These are phyloP conservation scores for Lepus europaeus DNA, from an alignment of 2,113 vertebrate genomes.

Conservation along the genomic window DNA sequence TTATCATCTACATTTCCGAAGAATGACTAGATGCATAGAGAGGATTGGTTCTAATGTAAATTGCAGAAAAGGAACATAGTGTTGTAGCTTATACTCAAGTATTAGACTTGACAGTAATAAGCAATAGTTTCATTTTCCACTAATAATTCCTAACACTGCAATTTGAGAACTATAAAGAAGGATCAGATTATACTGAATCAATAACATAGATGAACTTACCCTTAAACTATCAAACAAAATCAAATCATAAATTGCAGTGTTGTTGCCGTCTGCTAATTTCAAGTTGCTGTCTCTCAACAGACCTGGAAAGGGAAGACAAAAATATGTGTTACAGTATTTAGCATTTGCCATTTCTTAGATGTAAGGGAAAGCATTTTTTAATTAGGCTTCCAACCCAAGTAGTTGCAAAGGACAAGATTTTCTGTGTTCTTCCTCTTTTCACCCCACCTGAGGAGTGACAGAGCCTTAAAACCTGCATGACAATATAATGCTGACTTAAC, in stretches of 20 bases:
- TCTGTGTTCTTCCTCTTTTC: background rate
- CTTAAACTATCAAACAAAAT: background rate
- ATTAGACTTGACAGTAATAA: background rate
- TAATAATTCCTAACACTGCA: background rate
- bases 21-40: background rate
- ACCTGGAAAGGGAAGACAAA: background rate
- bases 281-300: background rate
- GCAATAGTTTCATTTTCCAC: background rate
- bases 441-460: background rate
- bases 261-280: background rate
- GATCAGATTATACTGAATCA: background rate
- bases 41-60: background rate
- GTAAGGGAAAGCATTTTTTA: conserved; percentile 8
- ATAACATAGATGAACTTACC: background rate
- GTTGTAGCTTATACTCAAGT: background rate
- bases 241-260: background rate
- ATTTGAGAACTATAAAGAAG: background rate
- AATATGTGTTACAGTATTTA: background rate
- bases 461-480: background rate
- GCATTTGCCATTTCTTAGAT: conserved; percentile 15
- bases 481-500: background rate
- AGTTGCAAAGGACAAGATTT: background rate
- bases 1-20: conserved; percentile 1
- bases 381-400: background rate
- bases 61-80: background rate